Conservation (phyloP, 2,113 vertebrate genomes). For the Eolophus roseicapilla region DNA sequence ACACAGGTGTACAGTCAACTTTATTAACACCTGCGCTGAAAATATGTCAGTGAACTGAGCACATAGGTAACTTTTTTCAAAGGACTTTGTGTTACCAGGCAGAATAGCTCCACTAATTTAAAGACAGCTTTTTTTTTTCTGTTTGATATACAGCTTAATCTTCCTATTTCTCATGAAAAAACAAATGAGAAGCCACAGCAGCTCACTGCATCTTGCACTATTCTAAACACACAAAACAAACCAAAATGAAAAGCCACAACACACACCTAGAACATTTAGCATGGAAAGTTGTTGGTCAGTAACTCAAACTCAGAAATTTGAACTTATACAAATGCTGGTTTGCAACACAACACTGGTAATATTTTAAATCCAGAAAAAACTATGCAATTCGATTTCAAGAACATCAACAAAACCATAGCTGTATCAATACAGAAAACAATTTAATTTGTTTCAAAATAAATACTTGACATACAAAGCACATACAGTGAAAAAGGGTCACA, state of each 20-base stretch:
- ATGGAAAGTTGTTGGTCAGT: constrained; percentile 14
- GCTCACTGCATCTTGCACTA: background rate
- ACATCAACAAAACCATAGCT: constrained; percentile 70
- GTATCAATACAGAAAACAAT: constrained; percentile 72
- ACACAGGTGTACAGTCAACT: background rate
- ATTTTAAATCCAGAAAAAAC: constrained; percentile 52
- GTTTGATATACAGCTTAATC: background rate
- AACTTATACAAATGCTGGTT: constrained; percentile 31
- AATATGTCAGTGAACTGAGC: background rate
- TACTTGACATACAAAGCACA: constrained; percentile 75
- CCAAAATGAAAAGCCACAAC: background rate
- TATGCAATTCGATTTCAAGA: constrained; percentile 64
- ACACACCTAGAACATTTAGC: background rate
- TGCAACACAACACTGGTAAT: constrained; percentile 42
- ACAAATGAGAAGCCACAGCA: background rate
- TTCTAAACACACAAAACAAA: background rate
- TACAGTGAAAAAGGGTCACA: constrained; percentile 71
- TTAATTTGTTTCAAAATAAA: constrained; percentile 81
- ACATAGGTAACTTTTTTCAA: background rate
- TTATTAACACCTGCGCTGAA: background rate
- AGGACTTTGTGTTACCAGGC: background rate
- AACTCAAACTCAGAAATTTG: background rate
- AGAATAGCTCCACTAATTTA: background rate
- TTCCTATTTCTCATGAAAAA: background rate
- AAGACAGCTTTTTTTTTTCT: background rate